These are phyloP conservation scores for Leptopterna dolabrata DNA, from an alignment of 2,888 invertebrate genomes.

Conservation along the genomic window DNA sequence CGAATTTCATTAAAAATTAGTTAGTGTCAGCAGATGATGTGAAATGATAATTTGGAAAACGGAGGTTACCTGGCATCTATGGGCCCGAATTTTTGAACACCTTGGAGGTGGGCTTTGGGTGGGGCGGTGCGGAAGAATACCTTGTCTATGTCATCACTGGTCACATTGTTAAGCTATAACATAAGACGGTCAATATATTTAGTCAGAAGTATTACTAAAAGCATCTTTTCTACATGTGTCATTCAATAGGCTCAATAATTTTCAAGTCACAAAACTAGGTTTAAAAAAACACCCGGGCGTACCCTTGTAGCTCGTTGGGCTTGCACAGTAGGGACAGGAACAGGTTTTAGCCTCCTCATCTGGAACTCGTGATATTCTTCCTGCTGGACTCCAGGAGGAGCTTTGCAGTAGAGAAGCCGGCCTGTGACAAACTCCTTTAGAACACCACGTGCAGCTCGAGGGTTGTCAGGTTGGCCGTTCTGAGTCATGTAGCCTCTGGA, in stretches of 20 bases:
- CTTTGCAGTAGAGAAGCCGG: constrained; percentile 82
- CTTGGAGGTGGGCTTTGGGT: constrained; percentile 68
- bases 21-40: too few species aligned
- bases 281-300: too few species aligned
- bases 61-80: constrained; percentile 33
- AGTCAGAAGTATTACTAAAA: too few species aligned
- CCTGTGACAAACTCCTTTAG: constrained; percentile 94
- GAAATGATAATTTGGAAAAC: neutral
- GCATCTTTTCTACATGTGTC: neutral
- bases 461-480: constrained; percentile 93
- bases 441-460: constrained; percentile 88
- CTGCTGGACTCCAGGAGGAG: constrained; percentile 80
- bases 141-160: constrained; percentile 73
- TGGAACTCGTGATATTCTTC: constrained; percentile 74
- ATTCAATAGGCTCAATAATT: too few species aligned
- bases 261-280: too few species aligned
- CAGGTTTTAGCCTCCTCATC: constrained; percentile 61
- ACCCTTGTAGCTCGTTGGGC: constrained; percentile 69
- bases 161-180: constrained; percentile 64
- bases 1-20: too few species aligned
- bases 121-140: constrained; percentile 70
- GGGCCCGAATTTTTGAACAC: constrained; percentile 70
- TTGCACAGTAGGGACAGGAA: constrained; percentile 70
- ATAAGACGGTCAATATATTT: neutral
- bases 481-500: constrained; percentile 97